phyloP scores from a whole-genome alignment of 2,888 invertebrate species.

The Dromius quadrimaculatus region DNA sequence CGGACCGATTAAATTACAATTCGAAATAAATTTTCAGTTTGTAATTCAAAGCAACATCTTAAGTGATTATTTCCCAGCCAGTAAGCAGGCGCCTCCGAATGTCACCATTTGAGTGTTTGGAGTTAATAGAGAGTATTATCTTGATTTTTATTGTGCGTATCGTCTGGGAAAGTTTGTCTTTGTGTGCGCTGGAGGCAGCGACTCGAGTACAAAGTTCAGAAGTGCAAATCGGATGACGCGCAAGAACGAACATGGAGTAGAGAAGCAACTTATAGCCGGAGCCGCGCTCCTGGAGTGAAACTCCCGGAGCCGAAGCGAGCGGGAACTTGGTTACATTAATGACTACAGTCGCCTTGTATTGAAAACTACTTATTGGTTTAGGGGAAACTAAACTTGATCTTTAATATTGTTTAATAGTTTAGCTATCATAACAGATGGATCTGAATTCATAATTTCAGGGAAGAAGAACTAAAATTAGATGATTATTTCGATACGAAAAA shows the following conservation, averaged over 20 bases:
- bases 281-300: background rate
- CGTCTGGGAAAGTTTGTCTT: conserved; percentile 26
- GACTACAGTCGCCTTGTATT: conserved; percentile 55
- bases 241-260: conserved; percentile 32
- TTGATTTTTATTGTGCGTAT: conserved; percentile 8
- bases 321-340: conserved; percentile 47
- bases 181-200: conserved; percentile 8
- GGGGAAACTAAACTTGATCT: conserved; percentile 46
- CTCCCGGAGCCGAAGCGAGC: background rate
- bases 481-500: too few species aligned
- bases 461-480: too few species aligned
- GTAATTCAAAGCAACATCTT: too few species aligned
- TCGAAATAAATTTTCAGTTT: too few species aligned
- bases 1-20: too few species aligned
- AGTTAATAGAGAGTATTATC: too few species aligned
- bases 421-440: too few species aligned
- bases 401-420: too few species aligned
- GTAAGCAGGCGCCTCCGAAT: too few species aligned
- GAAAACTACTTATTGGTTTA: conserved; percentile 62
- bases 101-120: conserved; percentile 11
- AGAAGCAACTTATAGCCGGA: background rate
- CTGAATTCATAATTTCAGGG: too few species aligned
- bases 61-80: too few species aligned
- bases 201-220: conserved; percentile 30
- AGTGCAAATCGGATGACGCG: conserved; percentile 49